Evolutionary conservation across 2,113 vertebrate species (phyloP).

Genomic region (Perccottus glenii): DNA sequence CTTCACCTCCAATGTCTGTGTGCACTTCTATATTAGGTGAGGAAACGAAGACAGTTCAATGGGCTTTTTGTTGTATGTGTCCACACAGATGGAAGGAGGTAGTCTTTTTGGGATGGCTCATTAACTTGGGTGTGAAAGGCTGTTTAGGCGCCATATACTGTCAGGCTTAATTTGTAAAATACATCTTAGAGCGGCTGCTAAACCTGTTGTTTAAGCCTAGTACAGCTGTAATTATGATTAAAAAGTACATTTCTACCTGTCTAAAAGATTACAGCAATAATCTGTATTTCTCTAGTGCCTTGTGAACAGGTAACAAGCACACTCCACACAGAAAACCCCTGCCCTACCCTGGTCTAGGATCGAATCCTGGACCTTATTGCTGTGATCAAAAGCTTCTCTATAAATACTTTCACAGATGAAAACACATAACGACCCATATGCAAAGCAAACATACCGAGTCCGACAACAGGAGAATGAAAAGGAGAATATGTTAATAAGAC

Average conservation of each 20-base stretch:
- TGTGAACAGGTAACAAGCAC: background rate
- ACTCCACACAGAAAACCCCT: background rate
- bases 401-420: constrained; percentile 56
- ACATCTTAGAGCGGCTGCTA: constrained; percentile 6
- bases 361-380: no score
- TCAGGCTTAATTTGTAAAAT: constrained; percentile 9
- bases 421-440: constrained; percentile 61
- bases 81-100: background rate
- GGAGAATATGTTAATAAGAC: constrained; percentile 8
- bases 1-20: constrained; percentile 10
- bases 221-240: background rate
- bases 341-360: background rate
- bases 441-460: constrained; percentile 42
- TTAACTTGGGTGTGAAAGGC: constrained; percentile 6
- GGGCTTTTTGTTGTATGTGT: constrained; percentile 24
- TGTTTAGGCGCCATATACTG: constrained; percentile 9
- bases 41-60: constrained; percentile 11
- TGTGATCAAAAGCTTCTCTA: constrained; percentile 68
- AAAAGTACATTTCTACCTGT: background rate
- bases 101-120: background rate
- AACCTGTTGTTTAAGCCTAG: background rate
- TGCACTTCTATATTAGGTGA: constrained; percentile 3
- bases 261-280: background rate
- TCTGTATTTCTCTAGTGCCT: background rate
- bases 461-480: constrained; percentile 26